Conservation (phyloP, 2,113 vertebrate species). For the Alosa alosa region DNA sequence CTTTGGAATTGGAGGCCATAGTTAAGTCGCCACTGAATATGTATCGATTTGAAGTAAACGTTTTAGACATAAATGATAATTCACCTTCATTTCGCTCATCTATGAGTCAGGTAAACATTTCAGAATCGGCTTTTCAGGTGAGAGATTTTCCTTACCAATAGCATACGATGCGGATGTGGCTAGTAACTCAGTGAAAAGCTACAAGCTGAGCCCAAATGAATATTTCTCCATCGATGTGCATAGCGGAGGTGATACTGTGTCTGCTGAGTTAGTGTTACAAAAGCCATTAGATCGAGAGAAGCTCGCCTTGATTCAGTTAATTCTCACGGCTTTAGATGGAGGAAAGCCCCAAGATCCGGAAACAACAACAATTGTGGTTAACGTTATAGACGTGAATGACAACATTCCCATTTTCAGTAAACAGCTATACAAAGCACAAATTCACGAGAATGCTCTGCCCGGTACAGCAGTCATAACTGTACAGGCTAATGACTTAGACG, state of each 20-base stretch:
- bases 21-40: conserved; percentile 59
- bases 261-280: conserved; percentile 60
- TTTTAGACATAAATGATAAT: conserved; percentile 66
- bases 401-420: conserved; percentile 57
- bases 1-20: conserved; percentile 55
- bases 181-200: conserved; percentile 54
- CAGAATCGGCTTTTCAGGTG: conserved; percentile 56
- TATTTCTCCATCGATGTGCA: conserved; percentile 58
- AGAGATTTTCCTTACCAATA: conserved; percentile 44
- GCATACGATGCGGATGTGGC: conserved; percentile 61
- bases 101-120: conserved; percentile 7
- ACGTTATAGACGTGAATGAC: conserved; percentile 59
- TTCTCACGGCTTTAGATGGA: conserved; percentile 59
- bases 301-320: conserved; percentile 40
- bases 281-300: conserved; percentile 63
- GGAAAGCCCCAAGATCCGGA: conserved; percentile 57
- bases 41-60: conserved; percentile 55
- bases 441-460: conserved; percentile 41
- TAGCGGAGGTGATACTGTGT: conserved; percentile 61
- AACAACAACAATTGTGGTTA: conserved; percentile 47
- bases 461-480: conserved; percentile 40
- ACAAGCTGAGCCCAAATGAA: conserved; percentile 58
- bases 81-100: conserved; percentile 47
- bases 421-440: conserved; percentile 44
- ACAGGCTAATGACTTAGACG: conserved; percentile 56